These are phyloP conservation scores for Rhynchonema sp. DNA, from an alignment of 2,888 invertebrate genomes.

Conservation along the genomic window DNA sequence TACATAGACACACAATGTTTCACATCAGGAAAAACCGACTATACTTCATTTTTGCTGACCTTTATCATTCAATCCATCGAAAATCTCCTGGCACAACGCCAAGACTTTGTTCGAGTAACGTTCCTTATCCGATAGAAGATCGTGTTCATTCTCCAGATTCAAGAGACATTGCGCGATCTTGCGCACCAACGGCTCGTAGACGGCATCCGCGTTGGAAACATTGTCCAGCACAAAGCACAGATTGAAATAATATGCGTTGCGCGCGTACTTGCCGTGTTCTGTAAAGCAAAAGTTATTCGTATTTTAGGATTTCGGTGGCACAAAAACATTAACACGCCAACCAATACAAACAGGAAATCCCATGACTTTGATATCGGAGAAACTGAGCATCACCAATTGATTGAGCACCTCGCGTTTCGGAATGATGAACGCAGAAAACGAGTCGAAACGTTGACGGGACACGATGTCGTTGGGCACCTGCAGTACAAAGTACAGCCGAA, in stretches of 20 bases:
- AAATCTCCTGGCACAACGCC: conserved; percentile 15
- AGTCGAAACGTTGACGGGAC: not conserved
- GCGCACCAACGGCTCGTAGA: conserved; percentile 25
- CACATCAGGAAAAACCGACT: too few relatives aligned
- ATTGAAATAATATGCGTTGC: conserved; percentile 18
- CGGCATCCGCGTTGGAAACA: conserved; percentile 12
- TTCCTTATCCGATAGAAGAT: conserved; percentile 10
- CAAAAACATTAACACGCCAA: conserved; percentile 5
- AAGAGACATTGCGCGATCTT: conserved; percentile 23
- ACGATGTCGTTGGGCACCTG: not conserved
- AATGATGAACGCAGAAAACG: conserved; percentile 8
- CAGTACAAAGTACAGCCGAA: too few relatives aligned
- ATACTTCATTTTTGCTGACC: too few relatives aligned
- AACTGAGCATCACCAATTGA: conserved; percentile 15
- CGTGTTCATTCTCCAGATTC: conserved; percentile 16
- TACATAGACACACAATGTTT: too few relatives aligned
- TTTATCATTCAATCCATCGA: conserved; percentile 14
- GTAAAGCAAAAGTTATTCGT: too few relatives aligned
- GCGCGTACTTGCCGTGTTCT: conserved; percentile 10
- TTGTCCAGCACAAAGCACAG: conserved; percentile 23
- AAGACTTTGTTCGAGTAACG: conserved; percentile 8
- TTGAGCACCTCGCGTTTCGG: conserved; percentile 10
- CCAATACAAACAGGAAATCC: conserved; percentile 22
- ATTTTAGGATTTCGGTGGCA: too few relatives aligned
- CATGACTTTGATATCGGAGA: conserved; percentile 20